A percentile compares a stretch with the other conserved stretches of the same genome.
Evolutionary conservation across 2,113 vertebrate species (phyloP).

Genomic region (Trichechus manatus): DNA sequence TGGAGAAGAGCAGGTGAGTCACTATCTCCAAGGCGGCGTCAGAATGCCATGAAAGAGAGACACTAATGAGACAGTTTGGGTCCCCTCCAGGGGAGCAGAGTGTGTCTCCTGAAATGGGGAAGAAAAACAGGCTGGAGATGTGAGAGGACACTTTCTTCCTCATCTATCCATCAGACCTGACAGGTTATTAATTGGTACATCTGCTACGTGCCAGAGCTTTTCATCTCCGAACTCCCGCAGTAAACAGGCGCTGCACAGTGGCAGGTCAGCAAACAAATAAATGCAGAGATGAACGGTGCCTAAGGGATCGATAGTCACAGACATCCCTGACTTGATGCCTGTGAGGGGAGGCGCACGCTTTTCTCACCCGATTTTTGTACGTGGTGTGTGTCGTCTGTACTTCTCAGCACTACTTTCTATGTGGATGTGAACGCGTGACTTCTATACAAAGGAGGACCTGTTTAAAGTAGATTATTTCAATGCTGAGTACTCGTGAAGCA

Average conservation of each 20-base stretch:
- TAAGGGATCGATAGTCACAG: not conserved
- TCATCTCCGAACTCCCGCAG: constrained; percentile 52
- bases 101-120: constrained; percentile 75
- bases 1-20: constrained; percentile 94
- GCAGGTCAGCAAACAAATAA: constrained; percentile 68
- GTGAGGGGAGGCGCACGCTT: too few relatives aligned
- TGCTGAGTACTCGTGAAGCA: not conserved
- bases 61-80: constrained; percentile 83
- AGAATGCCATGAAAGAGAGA: constrained; percentile 78
- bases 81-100: constrained; percentile 76
- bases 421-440: not conserved
- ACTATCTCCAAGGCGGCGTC: constrained; percentile 63
- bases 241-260: constrained; percentile 71
- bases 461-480: not conserved
- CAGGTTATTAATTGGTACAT: constrained; percentile 90
- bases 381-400: fast-evolving
- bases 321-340: not conserved
- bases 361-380: not conserved
- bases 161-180: constrained; percentile 85
- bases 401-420: fast-evolving
- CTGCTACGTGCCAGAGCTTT: constrained; percentile 86
- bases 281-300: not conserved
- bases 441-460: not conserved
- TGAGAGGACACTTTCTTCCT: constrained; percentile 56
- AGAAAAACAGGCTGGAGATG: not conserved